Conservation (phyloP, 2,113 vertebrate species). For the Lampris megalopsis region DNA sequence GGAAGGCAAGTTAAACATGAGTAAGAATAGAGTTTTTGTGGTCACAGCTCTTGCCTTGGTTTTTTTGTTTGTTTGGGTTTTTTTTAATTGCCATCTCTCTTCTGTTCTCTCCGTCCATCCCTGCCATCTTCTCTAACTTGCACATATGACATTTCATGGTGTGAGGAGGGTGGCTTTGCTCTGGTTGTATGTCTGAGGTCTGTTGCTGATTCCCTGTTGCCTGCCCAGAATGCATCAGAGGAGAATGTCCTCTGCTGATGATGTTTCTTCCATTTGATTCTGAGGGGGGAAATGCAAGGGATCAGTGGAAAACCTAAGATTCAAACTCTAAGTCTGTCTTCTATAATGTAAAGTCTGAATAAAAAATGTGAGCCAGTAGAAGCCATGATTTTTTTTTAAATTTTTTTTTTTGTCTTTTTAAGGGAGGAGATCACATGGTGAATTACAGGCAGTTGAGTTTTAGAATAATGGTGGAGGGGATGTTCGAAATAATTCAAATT, state of each 20-base stretch:
- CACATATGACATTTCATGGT: conserved; percentile 61
- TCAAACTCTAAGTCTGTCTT: conserved; percentile 54
- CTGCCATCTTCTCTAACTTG: conserved; percentile 60
- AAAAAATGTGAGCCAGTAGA: conserved; percentile 53
- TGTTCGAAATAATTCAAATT: conserved; percentile 25
- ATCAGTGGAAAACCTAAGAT: conserved; percentile 49
- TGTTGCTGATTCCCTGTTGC: conserved; percentile 58
- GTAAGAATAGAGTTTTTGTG: conserved; percentile 25
- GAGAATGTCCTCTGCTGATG: conserved; percentile 35
- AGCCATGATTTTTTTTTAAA: conserved; percentile 14
- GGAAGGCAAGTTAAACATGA: conserved; percentile 52
- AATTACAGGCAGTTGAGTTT: conserved; percentile 30
- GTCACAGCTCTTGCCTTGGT: conserved; percentile 61
- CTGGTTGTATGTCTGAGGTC: conserved; percentile 64
- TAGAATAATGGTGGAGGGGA: conserved; percentile 23
- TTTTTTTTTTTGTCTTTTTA: conserved; percentile 17
- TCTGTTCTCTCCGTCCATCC: conserved; percentile 62
- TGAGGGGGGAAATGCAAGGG: conserved; percentile 38
- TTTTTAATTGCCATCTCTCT: conserved; percentile 40
- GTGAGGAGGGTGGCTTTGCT: conserved; percentile 55
- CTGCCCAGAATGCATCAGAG: conserved; percentile 19
- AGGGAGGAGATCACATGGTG: conserved; percentile 35
- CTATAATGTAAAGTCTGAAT: conserved; percentile 42
- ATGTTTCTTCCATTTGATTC: conserved; percentile 48
- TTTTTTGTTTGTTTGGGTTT: background rate